Base-by-base conservation (phyloP, 1,140 invertebrate genomes). In the Drosophila neocordata region DNA sequence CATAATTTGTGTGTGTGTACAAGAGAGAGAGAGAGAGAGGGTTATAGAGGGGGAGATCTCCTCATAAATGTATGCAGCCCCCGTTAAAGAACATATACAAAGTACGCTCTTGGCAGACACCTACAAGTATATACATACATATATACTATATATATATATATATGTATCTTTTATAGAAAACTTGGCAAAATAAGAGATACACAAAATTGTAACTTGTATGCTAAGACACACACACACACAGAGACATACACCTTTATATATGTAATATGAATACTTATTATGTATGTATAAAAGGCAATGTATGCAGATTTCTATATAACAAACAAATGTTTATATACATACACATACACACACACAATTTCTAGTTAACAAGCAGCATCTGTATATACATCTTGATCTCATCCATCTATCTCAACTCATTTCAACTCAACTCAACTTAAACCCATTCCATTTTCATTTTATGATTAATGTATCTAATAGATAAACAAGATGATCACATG, bases 131-230 rank as follows among this genome's bases (percentile, higher is more conserved):
- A n/a, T n/a, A n/a, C n/a, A n/a, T n/a, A n/a, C n/a, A n/a, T 44
- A 6, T 44, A 15, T 2, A 7, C n/a, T 15, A 41, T 15, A n/a
- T 41, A 13, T n/a, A 20, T 48, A 48, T 3, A 44, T 44, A 9
- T 13, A 65, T 58, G 77, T 78, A 73, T 65, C 65, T 76, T 77
- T 38, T 69, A 69, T 65, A 64, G 52, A 76, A 83, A 84, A 84
- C 82, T 72, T 69, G 63, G 65, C 76, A 58, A 79, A 83, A 79
- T 69, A 74, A 69, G 69, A 83, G 41, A 48, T 48, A 48, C 15
- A 48, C 41, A 48, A 20, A 48, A 15, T 48, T 48, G 41, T 20
- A 48, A 48, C 41, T 20, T 48, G 15, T 48, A 48, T 48, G 41
- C 15, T 48, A 15, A 48, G 8, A 20, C 15, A 48, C 41, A 48